Percentiles rank a stretch among this genome's conserved stretches.
Conservation (phyloP, 2,113 vertebrate species). For the Tamias sibiricus region DNA sequence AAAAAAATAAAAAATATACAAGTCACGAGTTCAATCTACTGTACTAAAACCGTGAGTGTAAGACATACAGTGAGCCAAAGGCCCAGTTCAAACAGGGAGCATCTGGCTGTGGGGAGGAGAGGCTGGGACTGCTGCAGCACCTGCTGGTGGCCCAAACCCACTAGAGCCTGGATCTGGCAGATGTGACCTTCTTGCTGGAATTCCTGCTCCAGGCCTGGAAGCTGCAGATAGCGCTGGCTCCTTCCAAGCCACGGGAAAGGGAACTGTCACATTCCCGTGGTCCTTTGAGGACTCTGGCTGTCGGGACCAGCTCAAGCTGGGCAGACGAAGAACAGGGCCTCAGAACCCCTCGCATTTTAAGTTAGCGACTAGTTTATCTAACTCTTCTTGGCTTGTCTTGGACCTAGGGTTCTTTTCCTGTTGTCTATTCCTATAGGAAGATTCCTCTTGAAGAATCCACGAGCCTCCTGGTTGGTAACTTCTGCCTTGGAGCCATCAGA, state of each 20-base stretch:
- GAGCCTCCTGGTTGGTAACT: background rate
- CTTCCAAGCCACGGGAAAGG: background rate
- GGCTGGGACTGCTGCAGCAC: background rate
- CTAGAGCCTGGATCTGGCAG: background rate
- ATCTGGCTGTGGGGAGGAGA: background rate
- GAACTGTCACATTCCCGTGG: background rate
- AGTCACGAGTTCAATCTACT: background rate
- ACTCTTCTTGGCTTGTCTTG: background rate
- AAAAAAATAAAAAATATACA: background rate
- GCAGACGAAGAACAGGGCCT: background rate
- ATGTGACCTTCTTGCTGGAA: background rate
- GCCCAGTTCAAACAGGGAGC: background rate
- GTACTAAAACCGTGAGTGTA: too few species aligned
- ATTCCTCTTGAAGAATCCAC: background rate
- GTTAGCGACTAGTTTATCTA: background rate
- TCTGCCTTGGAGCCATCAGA: background rate
- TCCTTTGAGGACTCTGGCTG: background rate
- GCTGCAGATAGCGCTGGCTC: rapidly evolving
- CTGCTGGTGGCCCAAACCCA: background rate
- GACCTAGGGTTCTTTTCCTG: background rate
- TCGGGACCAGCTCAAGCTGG: background rate
- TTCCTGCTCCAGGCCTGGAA: background rate
- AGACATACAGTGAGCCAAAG: background rate
- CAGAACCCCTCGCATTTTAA: background rate
- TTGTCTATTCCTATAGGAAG: background rate